Base-by-base conservation (phyloP, 2,113 vertebrate genomes). In the Suncus etruscus region DNA sequence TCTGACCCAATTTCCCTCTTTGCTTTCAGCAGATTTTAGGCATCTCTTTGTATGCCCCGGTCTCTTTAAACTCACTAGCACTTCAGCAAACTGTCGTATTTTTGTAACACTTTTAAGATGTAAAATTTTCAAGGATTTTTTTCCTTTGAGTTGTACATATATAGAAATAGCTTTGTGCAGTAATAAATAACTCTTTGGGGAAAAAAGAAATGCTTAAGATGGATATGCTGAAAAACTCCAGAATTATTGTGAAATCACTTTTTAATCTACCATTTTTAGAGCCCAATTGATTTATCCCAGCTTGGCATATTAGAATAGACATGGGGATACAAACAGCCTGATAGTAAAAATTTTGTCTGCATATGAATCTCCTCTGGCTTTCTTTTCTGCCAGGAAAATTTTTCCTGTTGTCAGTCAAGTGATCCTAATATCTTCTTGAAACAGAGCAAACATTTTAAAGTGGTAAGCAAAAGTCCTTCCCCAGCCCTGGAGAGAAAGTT, bases 301-400 rank as follows among this genome's bases (percentile, higher is more conserved):
- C 73, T 96, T 97, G 96, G 92, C 95, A 94, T 96, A 97, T 97
- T 97, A 97, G 94, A 95, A 72, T 92, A 96, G 96, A 96, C 90
- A 91, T 87, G 77, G 96, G 83, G 75, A 76, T 96, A 96, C 92
- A 94, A 98, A 96, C 69, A 96, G 94, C 94, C 91, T 86, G 95
- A 91, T 86, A 94, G 93, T 95, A 94, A 85, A 96, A 97, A 94
- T 93, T 95, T 93, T 94, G 94, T 94, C 93, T 97, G 88, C 93
- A 93, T 94, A 93, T 94, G 75, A 96, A 96, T 97, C 95, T 96
- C 76, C 86, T 97, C 93, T 97, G 96, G 90, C 94, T 97, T 92
- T 89, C 20, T 6, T 58, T 76, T 93, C 86, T 97, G 97, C 95
- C 93, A 95, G 96, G 81, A 96, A 97, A 95, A 95, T 94, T 92